These are phyloP conservation scores for Pangasius larnaudii DNA, from an alignment of 2,797 vertebrate species.

Conservation along the genomic window DNA sequence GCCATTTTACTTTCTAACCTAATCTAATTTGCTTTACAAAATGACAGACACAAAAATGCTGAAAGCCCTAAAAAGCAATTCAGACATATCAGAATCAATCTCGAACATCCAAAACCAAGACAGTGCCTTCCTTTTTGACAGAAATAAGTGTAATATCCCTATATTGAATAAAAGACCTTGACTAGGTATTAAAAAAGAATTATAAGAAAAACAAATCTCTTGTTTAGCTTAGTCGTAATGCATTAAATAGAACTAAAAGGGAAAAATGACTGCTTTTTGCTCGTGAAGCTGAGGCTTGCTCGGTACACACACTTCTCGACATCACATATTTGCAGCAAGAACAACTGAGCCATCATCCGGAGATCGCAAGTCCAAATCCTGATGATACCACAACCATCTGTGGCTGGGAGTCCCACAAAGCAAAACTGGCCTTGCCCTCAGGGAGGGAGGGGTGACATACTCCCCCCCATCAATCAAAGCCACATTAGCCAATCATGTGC, in stretches of 20 bases:
- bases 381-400: too few species aligned
- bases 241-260: not conserved
- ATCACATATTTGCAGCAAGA: not conserved
- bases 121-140: not conserved
- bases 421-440: too few species aligned
- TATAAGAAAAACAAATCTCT: not conserved
- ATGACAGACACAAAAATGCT: not conserved
- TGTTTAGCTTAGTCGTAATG: not conserved
- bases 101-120: not conserved
- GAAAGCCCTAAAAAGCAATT: not conserved
- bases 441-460: too few species aligned
- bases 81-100: not conserved
- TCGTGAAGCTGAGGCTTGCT: not conserved
- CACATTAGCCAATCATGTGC: not conserved
- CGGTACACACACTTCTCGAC: not conserved
- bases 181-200: not conserved
- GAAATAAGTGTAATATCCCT: not conserved
- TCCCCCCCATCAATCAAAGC: not conserved
- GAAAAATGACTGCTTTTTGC: not conserved
- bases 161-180: not conserved
- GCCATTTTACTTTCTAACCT: not conserved
- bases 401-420: too few species aligned
- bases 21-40: not conserved
- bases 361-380: not conserved
- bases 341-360: not conserved